Percentiles rank a stretch among this genome's conserved stretches.
Conservation (phyloP, 2,797 vertebrate species). For the Glossophaga mutica region DNA sequence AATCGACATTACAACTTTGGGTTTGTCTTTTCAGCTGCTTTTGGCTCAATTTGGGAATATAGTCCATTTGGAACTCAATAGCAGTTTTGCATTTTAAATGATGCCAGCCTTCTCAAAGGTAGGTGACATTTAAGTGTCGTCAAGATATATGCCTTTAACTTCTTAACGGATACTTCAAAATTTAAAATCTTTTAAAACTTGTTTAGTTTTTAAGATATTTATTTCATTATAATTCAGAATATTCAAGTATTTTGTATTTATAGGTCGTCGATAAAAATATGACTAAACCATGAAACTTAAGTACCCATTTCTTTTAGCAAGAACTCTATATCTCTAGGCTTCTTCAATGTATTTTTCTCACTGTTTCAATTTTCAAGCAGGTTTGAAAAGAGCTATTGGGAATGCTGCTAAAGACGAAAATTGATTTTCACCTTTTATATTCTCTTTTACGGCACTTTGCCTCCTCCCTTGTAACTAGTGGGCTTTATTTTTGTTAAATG, state of each 20-base stretch:
- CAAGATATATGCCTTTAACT: not conserved
- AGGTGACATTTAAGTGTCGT: not conserved
- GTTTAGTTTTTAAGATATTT: not conserved
- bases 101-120: slow-evolving; percentile 67
- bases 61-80: not conserved
- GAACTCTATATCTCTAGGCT: not conserved
- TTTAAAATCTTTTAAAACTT: not conserved
- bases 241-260: not conserved
- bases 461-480: slow-evolving; percentile 35
- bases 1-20: not conserved
- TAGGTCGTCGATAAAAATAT: not conserved
- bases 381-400: slow-evolving; percentile 41
- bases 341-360: not conserved
- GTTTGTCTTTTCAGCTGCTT: slow-evolving; percentile 58
- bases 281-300: not conserved
- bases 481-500: slow-evolving; percentile 51
- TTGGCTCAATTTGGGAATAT: not conserved
- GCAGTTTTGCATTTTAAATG: slow-evolving; percentile 25
- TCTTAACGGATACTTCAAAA: not conserved
- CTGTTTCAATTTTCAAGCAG: slow-evolving; percentile 62
- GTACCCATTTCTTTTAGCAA: not conserved
- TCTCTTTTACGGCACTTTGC: slow-evolving; percentile 31
- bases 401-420: slow-evolving; percentile 48
- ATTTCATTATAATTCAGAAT: not conserved
- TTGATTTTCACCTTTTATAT: slow-evolving; percentile 43